Percentiles rank a stretch among this genome's conserved stretches.
Conservation (phyloP, 2,888 invertebrate species). For the Ectropis crepuscularia region DNA sequence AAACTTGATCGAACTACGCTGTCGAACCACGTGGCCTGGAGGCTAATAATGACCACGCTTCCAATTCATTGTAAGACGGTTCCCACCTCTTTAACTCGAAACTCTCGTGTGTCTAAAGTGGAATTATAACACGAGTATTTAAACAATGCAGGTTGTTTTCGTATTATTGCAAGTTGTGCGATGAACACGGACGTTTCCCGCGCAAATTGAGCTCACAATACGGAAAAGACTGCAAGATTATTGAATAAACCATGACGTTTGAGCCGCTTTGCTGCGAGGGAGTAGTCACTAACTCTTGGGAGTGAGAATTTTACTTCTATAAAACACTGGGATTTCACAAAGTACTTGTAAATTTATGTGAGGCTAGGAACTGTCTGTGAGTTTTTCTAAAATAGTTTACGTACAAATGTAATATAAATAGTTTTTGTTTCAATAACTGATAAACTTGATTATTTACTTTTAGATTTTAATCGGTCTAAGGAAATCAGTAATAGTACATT, state of each 20-base stretch:
- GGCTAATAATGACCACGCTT: too few relatives aligned
- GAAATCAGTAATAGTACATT: too few relatives aligned
- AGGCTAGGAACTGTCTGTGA: neutral
- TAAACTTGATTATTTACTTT: too few relatives aligned
- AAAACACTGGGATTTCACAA: conserved; percentile 15
- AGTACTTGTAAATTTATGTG: neutral
- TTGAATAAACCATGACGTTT: conserved; percentile 44
- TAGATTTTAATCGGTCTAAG: too few relatives aligned
- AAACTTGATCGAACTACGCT: too few relatives aligned
- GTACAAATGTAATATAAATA: too few relatives aligned
- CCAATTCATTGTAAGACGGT: too few relatives aligned
- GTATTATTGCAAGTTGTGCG: neutral
- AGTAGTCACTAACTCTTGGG: conserved; percentile 27
- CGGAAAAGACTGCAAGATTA: conserved; percentile 40
- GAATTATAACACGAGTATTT: conserved; percentile 5
- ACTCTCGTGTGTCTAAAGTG: too few relatives aligned
- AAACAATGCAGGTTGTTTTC: conserved; percentile 4
- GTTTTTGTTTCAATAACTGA: too few relatives aligned
- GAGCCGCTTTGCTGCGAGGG: conserved; percentile 34
- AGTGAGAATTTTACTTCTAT: conserved; percentile 17
- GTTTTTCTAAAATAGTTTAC: too few relatives aligned
- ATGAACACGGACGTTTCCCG: conserved; percentile 17
- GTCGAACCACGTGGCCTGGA: too few relatives aligned
- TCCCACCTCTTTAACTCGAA: too few relatives aligned
- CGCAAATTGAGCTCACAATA: conserved; percentile 38